Conservation (phyloP, 2,888 invertebrate species). For the Gryllus longicercus region DNA sequence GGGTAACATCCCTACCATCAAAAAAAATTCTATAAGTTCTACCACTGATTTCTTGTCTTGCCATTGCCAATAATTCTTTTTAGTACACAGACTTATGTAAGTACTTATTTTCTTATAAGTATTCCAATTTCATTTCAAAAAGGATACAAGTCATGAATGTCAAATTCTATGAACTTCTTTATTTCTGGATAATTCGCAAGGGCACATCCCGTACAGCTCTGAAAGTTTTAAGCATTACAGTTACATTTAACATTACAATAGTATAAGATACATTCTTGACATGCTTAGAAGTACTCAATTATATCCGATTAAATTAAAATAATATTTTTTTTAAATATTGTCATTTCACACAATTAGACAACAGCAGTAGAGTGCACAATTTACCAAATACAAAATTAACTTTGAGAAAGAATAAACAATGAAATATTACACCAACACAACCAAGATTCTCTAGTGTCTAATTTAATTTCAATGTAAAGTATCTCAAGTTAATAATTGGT, state of each 20-base stretch:
- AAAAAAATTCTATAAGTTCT: neutral
- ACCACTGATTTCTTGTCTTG: neutral
- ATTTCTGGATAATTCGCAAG: neutral
- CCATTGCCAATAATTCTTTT: neutral
- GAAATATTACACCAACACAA: too few species aligned
- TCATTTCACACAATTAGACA: too few species aligned
- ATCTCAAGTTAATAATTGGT: too few species aligned
- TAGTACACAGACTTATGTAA: neutral
- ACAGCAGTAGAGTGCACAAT: too few species aligned
- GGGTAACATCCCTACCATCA: neutral
- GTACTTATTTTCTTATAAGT: neutral
- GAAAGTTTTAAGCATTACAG: neutral
- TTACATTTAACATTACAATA: neutral
- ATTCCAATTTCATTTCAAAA: neutral
- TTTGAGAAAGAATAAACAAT: too few species aligned
- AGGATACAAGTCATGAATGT: neutral
- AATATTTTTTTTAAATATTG: too few species aligned
- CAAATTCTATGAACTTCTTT: neutral
- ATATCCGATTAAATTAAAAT: too few species aligned
- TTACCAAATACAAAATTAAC: too few species aligned
- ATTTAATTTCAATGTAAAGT: too few species aligned
- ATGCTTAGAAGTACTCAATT: neutral
- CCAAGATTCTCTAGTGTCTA: too few species aligned
- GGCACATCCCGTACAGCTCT: neutral
- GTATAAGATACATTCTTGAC: neutral